These are phyloP conservation scores for Alectoris magna DNA, from an alignment of 2,797 vertebrate species.

Conservation along the genomic window DNA sequence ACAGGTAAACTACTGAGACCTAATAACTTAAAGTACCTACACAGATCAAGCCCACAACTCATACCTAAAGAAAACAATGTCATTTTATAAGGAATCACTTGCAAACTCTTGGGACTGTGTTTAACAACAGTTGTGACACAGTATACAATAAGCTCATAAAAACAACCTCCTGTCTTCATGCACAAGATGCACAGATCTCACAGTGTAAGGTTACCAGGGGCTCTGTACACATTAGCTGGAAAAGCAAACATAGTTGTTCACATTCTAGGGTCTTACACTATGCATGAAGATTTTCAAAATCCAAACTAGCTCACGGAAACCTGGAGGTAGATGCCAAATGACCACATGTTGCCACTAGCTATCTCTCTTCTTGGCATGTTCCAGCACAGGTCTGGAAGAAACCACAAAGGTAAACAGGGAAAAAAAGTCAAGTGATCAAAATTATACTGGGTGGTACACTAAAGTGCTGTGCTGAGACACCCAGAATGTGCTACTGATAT, in stretches of 20 bases:
- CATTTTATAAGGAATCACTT: neutral
- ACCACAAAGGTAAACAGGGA: neutral
- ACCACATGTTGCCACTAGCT: neutral
- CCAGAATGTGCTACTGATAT: neutral
- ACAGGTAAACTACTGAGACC: neutral
- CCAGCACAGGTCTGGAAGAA: conserved; percentile 19
- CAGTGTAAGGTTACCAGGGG: neutral
- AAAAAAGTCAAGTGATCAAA: neutral
- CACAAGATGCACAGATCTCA: neutral
- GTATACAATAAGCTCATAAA: neutral
- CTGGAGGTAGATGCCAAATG: neutral
- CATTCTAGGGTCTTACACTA: neutral
- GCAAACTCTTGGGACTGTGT: neutral
- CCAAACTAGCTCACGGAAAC: neutral
- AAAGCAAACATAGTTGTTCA: neutral
- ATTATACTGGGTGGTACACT: neutral
- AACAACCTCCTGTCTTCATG: neutral
- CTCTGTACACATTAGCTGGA: neutral
- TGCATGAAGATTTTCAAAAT: neutral
- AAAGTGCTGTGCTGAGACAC: neutral
- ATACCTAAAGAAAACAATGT: neutral
- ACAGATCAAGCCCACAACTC: neutral
- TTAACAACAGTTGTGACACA: neutral
- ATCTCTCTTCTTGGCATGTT: neutral
- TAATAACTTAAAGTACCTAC: neutral